These are phyloP conservation scores for Galagoides demidoff DNA, from an alignment of 2,797 vertebrate genomes.

Conservation along the genomic window DNA sequence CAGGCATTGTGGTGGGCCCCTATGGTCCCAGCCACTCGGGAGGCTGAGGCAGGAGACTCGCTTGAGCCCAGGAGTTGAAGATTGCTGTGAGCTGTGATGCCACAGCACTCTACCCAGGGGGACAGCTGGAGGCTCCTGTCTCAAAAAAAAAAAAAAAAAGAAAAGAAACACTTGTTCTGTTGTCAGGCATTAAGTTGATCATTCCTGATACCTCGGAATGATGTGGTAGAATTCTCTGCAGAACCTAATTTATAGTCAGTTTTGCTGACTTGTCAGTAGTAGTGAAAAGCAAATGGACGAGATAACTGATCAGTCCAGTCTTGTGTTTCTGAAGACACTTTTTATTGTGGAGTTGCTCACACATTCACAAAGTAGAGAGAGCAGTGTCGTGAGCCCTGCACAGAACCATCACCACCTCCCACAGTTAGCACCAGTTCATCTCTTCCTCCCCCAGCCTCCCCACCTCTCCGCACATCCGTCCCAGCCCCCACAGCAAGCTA, in stretches of 20 bases:
- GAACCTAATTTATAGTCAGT: neutral
- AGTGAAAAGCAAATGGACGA: neutral
- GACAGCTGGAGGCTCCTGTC: too few relatives aligned
- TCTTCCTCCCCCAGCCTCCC: neutral
- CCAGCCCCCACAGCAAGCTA: neutral
- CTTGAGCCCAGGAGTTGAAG: too few relatives aligned
- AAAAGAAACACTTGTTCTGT: too few relatives aligned
- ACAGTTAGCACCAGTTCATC: neutral
- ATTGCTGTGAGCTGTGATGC: too few relatives aligned
- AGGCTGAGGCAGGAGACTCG: too few relatives aligned
- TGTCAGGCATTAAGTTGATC: neutral
- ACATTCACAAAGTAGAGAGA: neutral
- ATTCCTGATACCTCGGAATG: too few relatives aligned
- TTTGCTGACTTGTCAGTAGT: neutral
- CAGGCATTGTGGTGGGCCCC: too few relatives aligned
- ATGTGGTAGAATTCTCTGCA: neutral
- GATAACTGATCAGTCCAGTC: neutral
- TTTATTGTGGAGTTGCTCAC: neutral
- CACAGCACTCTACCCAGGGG: too few relatives aligned
- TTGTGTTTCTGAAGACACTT: neutral
- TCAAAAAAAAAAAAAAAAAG: too few relatives aligned
- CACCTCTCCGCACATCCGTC: neutral
- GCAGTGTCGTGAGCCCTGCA: too few relatives aligned
- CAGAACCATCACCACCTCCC: rapidly evolving
- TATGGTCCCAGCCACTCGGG: too few relatives aligned